phyloP scores from a whole-genome alignment of 2,888 invertebrate genomes.

The Sinopyrophorus schimmeli region DNA sequence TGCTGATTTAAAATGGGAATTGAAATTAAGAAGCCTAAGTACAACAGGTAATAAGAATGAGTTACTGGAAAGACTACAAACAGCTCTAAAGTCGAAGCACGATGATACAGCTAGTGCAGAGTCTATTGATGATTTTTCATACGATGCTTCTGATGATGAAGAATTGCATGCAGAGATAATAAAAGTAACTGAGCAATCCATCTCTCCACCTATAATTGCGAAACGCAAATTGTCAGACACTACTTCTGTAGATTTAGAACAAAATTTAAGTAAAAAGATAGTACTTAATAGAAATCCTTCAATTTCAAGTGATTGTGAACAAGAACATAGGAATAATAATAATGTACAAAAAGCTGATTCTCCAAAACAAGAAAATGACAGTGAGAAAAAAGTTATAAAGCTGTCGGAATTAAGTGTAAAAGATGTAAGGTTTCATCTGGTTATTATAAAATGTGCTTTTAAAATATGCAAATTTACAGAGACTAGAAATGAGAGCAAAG shows the following conservation, averaged over 20 bases:
- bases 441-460: not conserved
- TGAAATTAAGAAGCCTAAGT: slow-evolving; percentile 76
- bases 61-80: slow-evolving; percentile 74
- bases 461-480: slow-evolving; percentile 46
- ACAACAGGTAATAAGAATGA: slow-evolving; percentile 82
- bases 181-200: slow-evolving; percentile 47
- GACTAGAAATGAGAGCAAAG: slow-evolving; percentile 78
- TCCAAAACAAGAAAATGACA: slow-evolving; percentile 26
- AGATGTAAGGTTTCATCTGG: slow-evolving; percentile 54
- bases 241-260: slow-evolving; percentile 39
- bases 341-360: slow-evolving; percentile 13
- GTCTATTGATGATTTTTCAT: slow-evolving; percentile 59
- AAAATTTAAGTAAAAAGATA: slow-evolving; percentile 62
- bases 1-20: slow-evolving; percentile 79
- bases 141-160: slow-evolving; percentile 58
- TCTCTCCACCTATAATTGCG: slow-evolving; percentile 38
- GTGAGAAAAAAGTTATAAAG: slow-evolving; percentile 59
- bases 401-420: slow-evolving; percentile 61
- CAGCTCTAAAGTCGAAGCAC: slow-evolving; percentile 59
- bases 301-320: slow-evolving; percentile 38
- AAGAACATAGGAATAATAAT: slow-evolving; percentile 34
- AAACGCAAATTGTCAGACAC: slow-evolving; percentile 46
- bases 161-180: slow-evolving; percentile 43
- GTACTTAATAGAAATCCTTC: slow-evolving; percentile 61
- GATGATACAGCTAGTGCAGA: slow-evolving; percentile 46